Base-by-base conservation (phyloP, 2,888 invertebrate genomes). In the Endotricha flammealis region DNA sequence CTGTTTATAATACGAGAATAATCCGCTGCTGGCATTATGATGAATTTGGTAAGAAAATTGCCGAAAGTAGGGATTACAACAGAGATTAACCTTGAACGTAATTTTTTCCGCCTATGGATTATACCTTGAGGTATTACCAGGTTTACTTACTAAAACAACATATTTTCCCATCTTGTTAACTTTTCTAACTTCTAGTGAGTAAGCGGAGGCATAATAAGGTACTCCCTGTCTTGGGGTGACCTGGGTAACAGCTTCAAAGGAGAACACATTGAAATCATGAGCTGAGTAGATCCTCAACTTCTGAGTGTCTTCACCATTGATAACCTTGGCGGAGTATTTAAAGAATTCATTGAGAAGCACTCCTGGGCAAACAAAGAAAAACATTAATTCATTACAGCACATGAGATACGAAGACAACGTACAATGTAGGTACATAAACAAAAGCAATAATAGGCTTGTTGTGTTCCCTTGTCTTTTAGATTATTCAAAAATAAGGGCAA, bases 81-180 rank as follows among this genome's bases (percentile, higher is more conserved):
- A n/a, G n/a, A n/a, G n/a, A n/a, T n/a, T n/a, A n/a, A n/a, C n/a
- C n/a, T n/a, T n/a, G n/a, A n/a, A n/a, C n/a, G n/a, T n/a, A n/a
- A n/a, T n/a, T n/a, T n/a, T n/a, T n/a, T n/a, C n/a, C n/a, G n/a
- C n/a, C n/a, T n/a, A n/a, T n/a, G n/a, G n/a, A n/a, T n/a, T n/a
- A n/a, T n/a, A n/a, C n/a, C n/a, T n/a, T n/a, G n/a, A n/a, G n/a
- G n/a, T n/a, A n/a, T n/a, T n/a, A n/a, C n/a, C n/a, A n/a, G n/a
- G n/a, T n/a, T n/a, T n/a, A 46, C 65, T 61, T 32, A 70, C 71
- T 57, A 64, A 33, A 1, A 72, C 64, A 28, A 67, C 52, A 38
- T 57, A 61, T 29, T 59, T 23, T 3, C 57, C 64, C 12, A 59
- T 58, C 0, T 30, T 30, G 1, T 29, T 23, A 1, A 53, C 43